Percentiles rank a stretch among this genome's conserved stretches.
These are phyloP conservation scores for Donacobius atricapilla DNA, from an alignment of 2,113 vertebrate genomes.

Conservation along the genomic window DNA sequence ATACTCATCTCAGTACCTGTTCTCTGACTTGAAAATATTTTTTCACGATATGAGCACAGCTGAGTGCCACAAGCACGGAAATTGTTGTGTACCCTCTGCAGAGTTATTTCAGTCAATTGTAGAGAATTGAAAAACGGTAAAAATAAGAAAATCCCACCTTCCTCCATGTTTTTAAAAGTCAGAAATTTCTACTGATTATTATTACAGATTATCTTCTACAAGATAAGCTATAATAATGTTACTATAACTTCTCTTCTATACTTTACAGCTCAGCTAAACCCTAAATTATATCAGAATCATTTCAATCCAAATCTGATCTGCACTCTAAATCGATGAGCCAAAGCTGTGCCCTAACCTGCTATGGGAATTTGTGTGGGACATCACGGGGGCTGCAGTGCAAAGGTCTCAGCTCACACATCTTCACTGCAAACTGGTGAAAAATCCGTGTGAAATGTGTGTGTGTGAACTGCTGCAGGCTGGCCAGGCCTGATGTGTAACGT, in stretches of 20 bases:
- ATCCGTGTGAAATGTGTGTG: fast-evolving
- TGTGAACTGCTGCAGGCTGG: background rate
- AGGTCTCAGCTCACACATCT: background rate
- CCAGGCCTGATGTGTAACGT: background rate
- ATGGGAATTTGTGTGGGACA: background rate
- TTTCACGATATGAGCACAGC: background rate
- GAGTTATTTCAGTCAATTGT: background rate
- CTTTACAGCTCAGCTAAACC: background rate
- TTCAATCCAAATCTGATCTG: background rate
- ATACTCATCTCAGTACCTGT: background rate
- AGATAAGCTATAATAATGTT: background rate
- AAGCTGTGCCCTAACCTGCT: fast-evolving
- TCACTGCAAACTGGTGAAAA: background rate
- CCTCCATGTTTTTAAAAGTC: background rate
- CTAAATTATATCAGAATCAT: background rate
- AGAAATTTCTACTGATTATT: background rate
- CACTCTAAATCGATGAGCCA: background rate
- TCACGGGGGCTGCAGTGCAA: fast-evolving
- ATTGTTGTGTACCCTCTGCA: background rate
- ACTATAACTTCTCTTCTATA: background rate
- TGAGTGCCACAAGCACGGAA: background rate
- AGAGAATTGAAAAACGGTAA: background rate
- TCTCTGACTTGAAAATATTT: background rate
- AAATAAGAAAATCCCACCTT: background rate
- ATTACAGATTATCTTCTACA: background rate